Percentiles rank a stretch among this genome's conserved stretches.
These are phyloP conservation scores for Helicorthomorpha holstii DNA, from an alignment of 1,140 invertebrate species.

Conservation along the genomic window DNA sequence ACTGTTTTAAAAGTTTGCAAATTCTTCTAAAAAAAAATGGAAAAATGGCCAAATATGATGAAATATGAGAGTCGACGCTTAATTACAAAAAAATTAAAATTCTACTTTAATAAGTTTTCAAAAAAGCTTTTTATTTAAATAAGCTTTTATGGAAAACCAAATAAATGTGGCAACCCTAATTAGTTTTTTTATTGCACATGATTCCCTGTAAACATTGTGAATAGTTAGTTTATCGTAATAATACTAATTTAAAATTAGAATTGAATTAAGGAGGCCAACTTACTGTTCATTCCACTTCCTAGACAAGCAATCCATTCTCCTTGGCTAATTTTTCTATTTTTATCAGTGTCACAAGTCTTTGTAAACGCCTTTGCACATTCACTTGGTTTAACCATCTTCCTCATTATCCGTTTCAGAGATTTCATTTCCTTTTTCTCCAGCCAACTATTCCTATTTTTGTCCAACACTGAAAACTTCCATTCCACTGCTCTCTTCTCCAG, in stretches of 20 bases:
- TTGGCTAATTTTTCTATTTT: slow-evolving; percentile 51
- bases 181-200: slow-evolving; percentile 5
- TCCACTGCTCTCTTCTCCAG: slow-evolving; percentile 29
- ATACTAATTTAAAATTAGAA: not conserved
- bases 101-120: too few relatives aligned
- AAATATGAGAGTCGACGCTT: too few relatives aligned
- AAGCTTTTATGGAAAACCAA: too few relatives aligned
- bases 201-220: slow-evolving; percentile 1
- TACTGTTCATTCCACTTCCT: slow-evolving; percentile 41
- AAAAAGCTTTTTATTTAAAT: too few relatives aligned
- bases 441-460: slow-evolving; percentile 51
- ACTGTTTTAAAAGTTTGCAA: too few relatives aligned
- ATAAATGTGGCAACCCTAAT: not conserved
- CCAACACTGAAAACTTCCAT: slow-evolving; percentile 75
- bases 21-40: too few relatives aligned
- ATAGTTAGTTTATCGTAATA: not conserved
- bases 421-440: slow-evolving; percentile 62
- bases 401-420: slow-evolving; percentile 56
- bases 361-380: slow-evolving; percentile 72
- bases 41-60: too few relatives aligned
- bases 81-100: too few relatives aligned
- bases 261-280: slow-evolving; percentile 14
- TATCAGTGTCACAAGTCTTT: slow-evolving; percentile 61
- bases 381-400: slow-evolving; percentile 68
- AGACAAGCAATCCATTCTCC: slow-evolving; percentile 69